phyloP scores from a whole-genome alignment of 2,888 invertebrate genomes.

The Synanthedon vespiformis region DNA sequence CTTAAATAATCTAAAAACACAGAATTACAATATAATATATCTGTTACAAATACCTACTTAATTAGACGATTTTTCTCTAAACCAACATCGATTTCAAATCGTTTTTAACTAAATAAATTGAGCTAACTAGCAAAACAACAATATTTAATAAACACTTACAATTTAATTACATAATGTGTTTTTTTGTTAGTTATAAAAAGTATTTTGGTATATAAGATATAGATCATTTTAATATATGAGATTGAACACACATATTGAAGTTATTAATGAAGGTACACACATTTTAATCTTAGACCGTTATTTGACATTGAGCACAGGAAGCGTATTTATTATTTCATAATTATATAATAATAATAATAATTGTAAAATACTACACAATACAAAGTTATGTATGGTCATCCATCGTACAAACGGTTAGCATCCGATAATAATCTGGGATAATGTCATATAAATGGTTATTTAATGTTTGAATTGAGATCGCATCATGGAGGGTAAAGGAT shows the following conservation, averaged over 20 bases:
- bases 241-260: conserved; percentile 41
- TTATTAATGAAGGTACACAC: conserved; percentile 20
- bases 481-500: no score
- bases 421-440: no score
- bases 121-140: conserved; percentile 36
- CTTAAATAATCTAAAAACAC: no score
- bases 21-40: no score
- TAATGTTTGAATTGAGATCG: no score
- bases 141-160: not conserved
- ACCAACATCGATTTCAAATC: conserved; percentile 15
- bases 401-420: no score
- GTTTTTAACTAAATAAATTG: conserved; percentile 29
- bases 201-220: conserved; percentile 27
- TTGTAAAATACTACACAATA: not conserved
- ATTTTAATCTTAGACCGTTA: conserved; percentile 52
- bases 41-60: not conserved
- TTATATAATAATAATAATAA: not conserved
- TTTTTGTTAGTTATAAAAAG: conserved; percentile 30
- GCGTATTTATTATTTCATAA: conserved; percentile 30
- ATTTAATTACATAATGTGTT: conserved; percentile 23
- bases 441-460: no score
- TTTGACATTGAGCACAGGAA: conserved; percentile 65
- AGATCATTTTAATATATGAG: conserved; percentile 35
- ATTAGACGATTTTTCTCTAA: conserved; percentile 1
- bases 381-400: no score